Base-by-base conservation (phyloP, 2,888 invertebrate species). In the Isoperla grammatica region DNA sequence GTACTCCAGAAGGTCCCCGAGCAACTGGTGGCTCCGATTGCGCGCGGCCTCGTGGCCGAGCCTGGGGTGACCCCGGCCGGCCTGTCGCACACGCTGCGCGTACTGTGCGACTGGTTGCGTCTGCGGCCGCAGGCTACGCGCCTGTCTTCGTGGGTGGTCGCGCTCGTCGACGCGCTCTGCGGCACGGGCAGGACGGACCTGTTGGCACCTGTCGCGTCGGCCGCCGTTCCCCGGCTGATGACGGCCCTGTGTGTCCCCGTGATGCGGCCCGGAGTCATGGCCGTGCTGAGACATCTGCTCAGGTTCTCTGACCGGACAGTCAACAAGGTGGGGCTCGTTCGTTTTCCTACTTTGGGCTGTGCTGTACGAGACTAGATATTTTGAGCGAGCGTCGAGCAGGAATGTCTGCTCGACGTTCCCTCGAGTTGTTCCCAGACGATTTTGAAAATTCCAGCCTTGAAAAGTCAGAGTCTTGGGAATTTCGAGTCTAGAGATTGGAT, bases 31-130 rank as follows among this genome's bases (percentile, higher is more conserved):
- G 67, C 71, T 6, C 67, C 69, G 57, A 78, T 78, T 2, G 78
- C 79, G 1, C 72, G 78, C 71, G 74, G 76, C 68, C 59, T 79
- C 63, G 74, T 74, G 11, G 73, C 72, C 1, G 74, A 76, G 9
- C 63, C 63, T 2, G 73, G 70, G 0, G 80, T 81, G 11, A 39
- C 53, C 15, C 17, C 39, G 17, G 76, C 77, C 1, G 81, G 81
- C 37, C 76, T 87, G 8, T 78, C 81, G 15, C 79, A 81, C 53
- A 84, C 86, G 0, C 75, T 89, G 2, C 77, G 78, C 17, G 79
- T 84, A 49, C 74, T 90, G 1, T 87, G 86, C 68, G 75, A 75
- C n/a, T 89, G 88, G 88, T 71, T 87, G 58, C 76, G 79, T 1
- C 77, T 78, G 57, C 85, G 84, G 78, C 80, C 80, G 20, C 79